Evolutionary conservation across 2,113 vertebrate species (phyloP), one percentile per base, ranked within the genome.

Genomic region (Pipra filicauda): DNA sequence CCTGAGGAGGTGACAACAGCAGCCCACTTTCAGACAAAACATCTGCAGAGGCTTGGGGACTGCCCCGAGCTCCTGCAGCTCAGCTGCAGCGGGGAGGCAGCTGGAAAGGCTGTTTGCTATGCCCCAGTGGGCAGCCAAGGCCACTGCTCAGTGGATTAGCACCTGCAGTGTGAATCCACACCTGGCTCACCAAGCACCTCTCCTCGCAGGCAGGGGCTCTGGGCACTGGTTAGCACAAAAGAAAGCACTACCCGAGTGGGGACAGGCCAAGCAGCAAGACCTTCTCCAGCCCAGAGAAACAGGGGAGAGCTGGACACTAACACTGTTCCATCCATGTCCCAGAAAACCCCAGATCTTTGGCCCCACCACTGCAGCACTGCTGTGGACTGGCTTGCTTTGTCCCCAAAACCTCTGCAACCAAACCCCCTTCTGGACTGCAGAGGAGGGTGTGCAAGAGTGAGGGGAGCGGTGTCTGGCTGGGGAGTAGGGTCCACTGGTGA

Each of bases 91-190:
- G 2, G 1, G 35, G 55, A 79, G 27, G 26, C 85, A 62, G 33
- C 44, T 65, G 74, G 66, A 81, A 85, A 43, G 39, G 27, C 44
- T 72, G 41, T 57, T n/a, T 52, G 43, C 61, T 3, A 0, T 46
- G 43, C 9, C 18, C 13, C 26, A 5, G 35, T 1, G 1, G 31
- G 1, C 8, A 1, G 33, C 62, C 51, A 43, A 0, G 4, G 88
- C 51, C 33, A 15, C 28, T 39, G 46, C 16, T 69, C 30, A 27
- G 35, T 62, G 64, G 61, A 83, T 62, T 12, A 70, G 48, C 41
- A 83, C 41, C 55, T 69, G 55, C 62, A 28, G 9, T 59, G 44
- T 8, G 62, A 61, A 65, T 35, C 24, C 26, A n/a, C 1, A 1
- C 6, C n/a, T 37, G 64, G 37, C 13, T 59, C n/a, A 81, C 15